phyloP scores from a whole-genome alignment of 1,140 invertebrate species.

The Drosophila miranda region DNA sequence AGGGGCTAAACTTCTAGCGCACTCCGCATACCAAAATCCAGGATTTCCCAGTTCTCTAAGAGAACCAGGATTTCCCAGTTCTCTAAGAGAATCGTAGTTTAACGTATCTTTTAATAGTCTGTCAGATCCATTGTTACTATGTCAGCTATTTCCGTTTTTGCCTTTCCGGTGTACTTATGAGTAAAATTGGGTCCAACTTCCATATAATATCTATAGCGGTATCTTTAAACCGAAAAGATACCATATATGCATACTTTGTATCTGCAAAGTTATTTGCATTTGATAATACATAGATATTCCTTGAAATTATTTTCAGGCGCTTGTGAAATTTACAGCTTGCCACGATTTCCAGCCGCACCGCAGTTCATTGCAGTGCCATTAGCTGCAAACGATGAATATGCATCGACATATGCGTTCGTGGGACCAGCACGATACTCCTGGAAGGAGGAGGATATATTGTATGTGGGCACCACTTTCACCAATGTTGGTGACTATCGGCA shows the following conservation, averaged over 20 bases:
- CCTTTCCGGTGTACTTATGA: too few relatives aligned
- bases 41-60: too few relatives aligned
- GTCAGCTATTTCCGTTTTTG: too few relatives aligned
- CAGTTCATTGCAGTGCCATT: slow-evolving; percentile 91
- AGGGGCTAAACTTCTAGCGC: too few relatives aligned
- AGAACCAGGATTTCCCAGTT: too few relatives aligned
- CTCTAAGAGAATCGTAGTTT: too few relatives aligned
- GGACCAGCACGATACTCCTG: slow-evolving; percentile 93
- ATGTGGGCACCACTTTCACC: slow-evolving; percentile 97
- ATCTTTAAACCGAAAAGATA: too few relatives aligned
- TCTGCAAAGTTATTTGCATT: not conserved
- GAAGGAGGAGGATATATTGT: slow-evolving; percentile 91
- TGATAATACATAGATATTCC: not conserved
- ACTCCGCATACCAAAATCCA: too few relatives aligned
- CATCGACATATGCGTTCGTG: slow-evolving; percentile 97
- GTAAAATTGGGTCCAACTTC: too few relatives aligned
- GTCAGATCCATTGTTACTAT: too few relatives aligned
- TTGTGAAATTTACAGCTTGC: slow-evolving; percentile 92
- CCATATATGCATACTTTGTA: not conserved
- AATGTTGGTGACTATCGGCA: slow-evolving; percentile 96
- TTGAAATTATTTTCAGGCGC: slow-evolving; percentile 84
- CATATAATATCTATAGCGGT: too few relatives aligned
- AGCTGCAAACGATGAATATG: slow-evolving; percentile 94
- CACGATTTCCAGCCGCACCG: slow-evolving; percentile 89
- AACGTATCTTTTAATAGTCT: too few relatives aligned